Conservation (phyloP, 2,797 vertebrate species). For the Pyrrhura leucotis region DNA sequence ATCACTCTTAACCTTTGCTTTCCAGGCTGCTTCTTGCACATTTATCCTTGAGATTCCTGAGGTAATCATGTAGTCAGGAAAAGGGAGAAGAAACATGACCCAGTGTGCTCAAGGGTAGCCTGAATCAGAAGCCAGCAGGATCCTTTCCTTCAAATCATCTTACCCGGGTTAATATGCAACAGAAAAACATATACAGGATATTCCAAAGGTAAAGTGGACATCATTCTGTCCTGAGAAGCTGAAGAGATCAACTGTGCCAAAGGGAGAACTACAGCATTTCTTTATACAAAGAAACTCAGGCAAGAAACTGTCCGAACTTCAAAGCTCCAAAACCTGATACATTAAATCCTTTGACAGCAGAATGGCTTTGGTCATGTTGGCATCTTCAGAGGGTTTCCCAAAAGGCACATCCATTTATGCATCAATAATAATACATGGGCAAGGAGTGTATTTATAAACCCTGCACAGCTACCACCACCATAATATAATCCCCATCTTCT, state of each 20-base stretch:
- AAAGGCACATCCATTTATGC: not conserved
- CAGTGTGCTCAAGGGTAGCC: not conserved
- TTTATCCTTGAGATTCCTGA: not conserved
- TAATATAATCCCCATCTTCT: not conserved
- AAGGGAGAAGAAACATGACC: not conserved
- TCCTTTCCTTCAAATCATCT: not conserved
- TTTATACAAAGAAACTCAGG: not conserved
- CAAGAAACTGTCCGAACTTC: not conserved
- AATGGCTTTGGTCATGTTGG: not conserved
- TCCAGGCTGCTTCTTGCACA: not conserved
- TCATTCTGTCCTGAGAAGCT: not conserved
- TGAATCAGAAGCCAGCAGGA: not conserved
- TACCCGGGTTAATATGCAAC: rapidly evolving
- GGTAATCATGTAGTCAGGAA: not conserved
- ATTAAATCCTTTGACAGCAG: not conserved
- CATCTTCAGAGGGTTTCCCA: not conserved
- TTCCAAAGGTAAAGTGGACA: not conserved
- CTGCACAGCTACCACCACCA: not conserved
- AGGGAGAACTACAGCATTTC: not conserved
- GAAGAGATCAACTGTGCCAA: not conserved
- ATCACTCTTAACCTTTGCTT: not conserved
- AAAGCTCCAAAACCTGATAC: not conserved
- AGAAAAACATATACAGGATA: not conserved
- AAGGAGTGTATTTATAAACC: not conserved
- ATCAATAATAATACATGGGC: not conserved